Percentiles rank a stretch among this genome's conserved stretches.
phyloP scores from a whole-genome alignment of 1,140 invertebrate species.

The Drosophila pseudoananassae region DNA sequence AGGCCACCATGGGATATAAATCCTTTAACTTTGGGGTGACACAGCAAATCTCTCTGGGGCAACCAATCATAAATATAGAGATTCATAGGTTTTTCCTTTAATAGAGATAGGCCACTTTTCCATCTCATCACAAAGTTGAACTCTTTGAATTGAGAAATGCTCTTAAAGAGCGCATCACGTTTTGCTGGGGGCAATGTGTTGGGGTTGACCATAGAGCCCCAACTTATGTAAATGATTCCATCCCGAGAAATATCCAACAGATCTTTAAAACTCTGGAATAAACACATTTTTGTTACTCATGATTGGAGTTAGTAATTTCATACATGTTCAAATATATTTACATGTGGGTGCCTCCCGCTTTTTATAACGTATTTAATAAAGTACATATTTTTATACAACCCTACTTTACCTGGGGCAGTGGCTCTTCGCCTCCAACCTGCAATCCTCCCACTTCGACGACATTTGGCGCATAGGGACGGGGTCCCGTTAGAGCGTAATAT shows the following conservation, averaged over 20 bases:
- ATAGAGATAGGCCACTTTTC: constrained; percentile 85
- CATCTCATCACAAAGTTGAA: constrained; percentile 88
- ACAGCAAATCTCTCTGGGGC: constrained; percentile 88
- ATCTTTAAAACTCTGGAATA: constrained; percentile 67
- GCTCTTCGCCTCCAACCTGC: constrained; percentile 84
- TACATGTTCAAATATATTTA: no score
- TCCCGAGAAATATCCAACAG: constrained; percentile 54
- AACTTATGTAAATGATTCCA: constrained; percentile 80
- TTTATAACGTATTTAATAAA: no score
- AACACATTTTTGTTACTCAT: no score
- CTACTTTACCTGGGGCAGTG: constrained; percentile 82
- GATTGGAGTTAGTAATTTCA: no score
- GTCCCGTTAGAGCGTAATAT: constrained; percentile 85
- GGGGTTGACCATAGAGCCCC: constrained; percentile 85
- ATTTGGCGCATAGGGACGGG: constrained; percentile 84
- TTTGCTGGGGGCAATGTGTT: constrained; percentile 86
- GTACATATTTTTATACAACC: neutral
- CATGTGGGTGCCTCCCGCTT: no score
- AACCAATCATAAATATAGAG: constrained; percentile 87
- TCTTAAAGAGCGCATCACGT: constrained; percentile 86
- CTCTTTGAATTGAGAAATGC: constrained; percentile 84
- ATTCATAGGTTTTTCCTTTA: constrained; percentile 86
- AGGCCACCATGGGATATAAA: constrained; percentile 91
- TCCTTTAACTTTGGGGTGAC: constrained; percentile 88
- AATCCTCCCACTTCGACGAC: constrained; percentile 87